A percentile compares a stretch with the other conserved stretches of the same genome.
Conservation (phyloP, 1,140 invertebrate genomes). For the Oreohelix idahoensis region DNA sequence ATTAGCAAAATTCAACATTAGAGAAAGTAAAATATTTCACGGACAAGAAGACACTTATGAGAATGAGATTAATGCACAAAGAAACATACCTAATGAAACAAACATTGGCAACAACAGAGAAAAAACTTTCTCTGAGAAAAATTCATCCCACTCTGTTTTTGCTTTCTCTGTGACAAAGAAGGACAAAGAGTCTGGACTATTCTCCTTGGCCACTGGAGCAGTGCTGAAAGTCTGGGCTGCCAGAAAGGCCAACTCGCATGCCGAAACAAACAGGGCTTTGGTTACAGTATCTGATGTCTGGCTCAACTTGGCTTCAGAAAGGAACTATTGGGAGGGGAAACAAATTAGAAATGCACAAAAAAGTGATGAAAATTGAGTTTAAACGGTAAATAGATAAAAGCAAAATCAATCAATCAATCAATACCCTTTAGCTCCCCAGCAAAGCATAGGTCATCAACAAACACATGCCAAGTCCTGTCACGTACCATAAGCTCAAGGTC, state of each 20-base stretch:
- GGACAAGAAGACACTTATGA: no score
- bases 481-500: no score
- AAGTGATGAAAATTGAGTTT: no score
- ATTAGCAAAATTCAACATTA: no score
- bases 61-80: not conserved
- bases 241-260: constrained; percentile 7
- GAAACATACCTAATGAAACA: constrained; percentile 39
- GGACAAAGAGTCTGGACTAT: not conserved
- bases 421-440: no score
- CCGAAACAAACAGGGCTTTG: not conserved
- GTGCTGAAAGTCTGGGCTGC: constrained; percentile 9
- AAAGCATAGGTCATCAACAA: no score
- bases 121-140: constrained; percentile 69
- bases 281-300: not conserved
- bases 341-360: no score
- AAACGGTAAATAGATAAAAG: no score
- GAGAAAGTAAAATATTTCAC: no score
- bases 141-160: constrained; percentile 59
- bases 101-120: constrained; percentile 63
- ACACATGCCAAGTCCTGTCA: no score
- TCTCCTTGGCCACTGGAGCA: not conserved
- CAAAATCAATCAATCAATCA: no score
- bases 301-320: not conserved
- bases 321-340: no score
- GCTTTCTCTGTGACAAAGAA: constrained; percentile 17